Conservation (phyloP, 2,888 invertebrate genomes). For the Shargacucullia verbasci region DNA sequence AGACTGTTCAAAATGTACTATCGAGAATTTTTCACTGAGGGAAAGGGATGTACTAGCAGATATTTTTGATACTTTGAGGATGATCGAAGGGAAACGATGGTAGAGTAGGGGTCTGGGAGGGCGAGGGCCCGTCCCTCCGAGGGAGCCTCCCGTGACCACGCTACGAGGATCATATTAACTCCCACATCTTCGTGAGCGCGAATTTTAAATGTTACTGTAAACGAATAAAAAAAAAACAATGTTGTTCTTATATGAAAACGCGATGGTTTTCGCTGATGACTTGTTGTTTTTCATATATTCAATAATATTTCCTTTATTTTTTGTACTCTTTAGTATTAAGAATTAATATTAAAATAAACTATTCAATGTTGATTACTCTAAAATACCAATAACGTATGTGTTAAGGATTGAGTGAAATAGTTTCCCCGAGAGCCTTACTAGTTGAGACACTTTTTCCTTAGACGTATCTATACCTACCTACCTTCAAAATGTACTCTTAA, state of each 20-base stretch:
- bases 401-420: slow-evolving; percentile 86
- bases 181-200: slow-evolving; percentile 80
- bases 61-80: slow-evolving; percentile 89
- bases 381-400: slow-evolving; percentile 84
- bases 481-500: slow-evolving; percentile 63
- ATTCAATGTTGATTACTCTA: slow-evolving; percentile 89
- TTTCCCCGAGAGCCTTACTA: slow-evolving; percentile 88
- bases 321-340: slow-evolving; percentile 89
- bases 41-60: slow-evolving; percentile 88
- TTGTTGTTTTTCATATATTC: slow-evolving; percentile 89
- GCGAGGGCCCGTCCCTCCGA: slow-evolving; percentile 30
- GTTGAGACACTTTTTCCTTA: slow-evolving; percentile 86
- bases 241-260: slow-evolving; percentile 88
- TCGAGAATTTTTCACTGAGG: slow-evolving; percentile 87
- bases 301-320: slow-evolving; percentile 89
- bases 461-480: too few relatives aligned
- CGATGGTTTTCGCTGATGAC: slow-evolving; percentile 85
- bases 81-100: slow-evolving; percentile 87
- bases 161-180: slow-evolving; percentile 61
- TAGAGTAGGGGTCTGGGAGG: slow-evolving; percentile 61
- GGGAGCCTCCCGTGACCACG: slow-evolving; percentile 45
- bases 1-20: slow-evolving; percentile 88
- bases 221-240: slow-evolving; percentile 83
- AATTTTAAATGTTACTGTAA: slow-evolving; percentile 86
- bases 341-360: slow-evolving; percentile 87